These are phyloP conservation scores for Ursus arctos DNA, from an alignment of 2,113 vertebrate species.

Conservation along the genomic window DNA sequence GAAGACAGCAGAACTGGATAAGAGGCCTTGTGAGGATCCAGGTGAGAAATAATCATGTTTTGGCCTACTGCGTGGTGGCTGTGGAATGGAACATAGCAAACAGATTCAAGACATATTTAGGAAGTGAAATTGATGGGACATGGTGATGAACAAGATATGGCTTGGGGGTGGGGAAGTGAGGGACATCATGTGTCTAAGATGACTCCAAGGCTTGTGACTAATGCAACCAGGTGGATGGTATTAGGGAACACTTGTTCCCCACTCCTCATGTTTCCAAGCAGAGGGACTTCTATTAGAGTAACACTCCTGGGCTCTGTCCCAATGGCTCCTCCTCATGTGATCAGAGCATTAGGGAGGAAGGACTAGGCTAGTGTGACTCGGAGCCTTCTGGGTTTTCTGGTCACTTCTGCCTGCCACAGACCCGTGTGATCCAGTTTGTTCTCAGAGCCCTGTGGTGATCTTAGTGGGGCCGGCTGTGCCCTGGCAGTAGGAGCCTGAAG, in stretches of 20 bases:
- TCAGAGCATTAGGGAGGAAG: neutral
- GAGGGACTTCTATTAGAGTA: neutral
- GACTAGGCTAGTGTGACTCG: neutral
- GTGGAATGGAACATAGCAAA: neutral
- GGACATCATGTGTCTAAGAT: neutral
- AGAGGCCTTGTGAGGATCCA: neutral
- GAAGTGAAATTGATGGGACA: neutral
- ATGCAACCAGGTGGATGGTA: neutral
- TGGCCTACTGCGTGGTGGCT: neutral
- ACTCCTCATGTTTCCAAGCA: neutral
- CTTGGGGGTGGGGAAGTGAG: neutral
- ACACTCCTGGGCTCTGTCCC: neutral
- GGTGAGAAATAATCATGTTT: neutral
- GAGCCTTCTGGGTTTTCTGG: neutral
- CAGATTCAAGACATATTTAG: neutral
- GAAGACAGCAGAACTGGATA: neutral
- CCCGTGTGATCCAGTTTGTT: neutral
- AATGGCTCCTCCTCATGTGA: neutral
- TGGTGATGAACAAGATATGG: neutral
- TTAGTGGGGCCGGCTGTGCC: neutral
- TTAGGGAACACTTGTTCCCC: neutral
- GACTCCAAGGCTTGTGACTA: neutral
- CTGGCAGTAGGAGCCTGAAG: neutral
- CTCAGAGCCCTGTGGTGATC: neutral
- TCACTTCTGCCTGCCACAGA: neutral